phyloP scores from a whole-genome alignment of 2,113 vertebrate genomes.

The Dromaius novaehollandiae region DNA sequence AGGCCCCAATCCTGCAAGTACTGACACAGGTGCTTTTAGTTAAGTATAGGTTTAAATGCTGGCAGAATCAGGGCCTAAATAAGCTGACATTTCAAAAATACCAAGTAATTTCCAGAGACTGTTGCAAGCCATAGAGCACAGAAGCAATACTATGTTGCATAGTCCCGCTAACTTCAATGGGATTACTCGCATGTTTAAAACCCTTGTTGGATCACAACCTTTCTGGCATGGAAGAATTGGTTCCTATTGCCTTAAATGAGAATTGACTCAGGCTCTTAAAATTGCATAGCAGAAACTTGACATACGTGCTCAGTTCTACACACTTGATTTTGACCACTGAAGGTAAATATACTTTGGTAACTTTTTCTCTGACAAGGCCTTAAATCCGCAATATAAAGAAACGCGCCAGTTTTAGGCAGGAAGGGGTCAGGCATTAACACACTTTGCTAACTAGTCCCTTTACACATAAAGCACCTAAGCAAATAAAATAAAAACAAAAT shows the following conservation, averaged over 20 bases:
- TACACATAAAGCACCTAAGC: neutral
- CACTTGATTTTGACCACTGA: neutral
- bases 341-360: neutral
- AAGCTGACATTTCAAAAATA: neutral
- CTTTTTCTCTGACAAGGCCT: neutral
- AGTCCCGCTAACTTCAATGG: neutral
- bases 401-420: neutral
- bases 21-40: neutral
- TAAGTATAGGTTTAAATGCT: neutral
- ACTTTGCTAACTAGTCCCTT: neutral
- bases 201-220: neutral
- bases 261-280: neutral
- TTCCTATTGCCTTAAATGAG: neutral
- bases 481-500: neutral
- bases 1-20: neutral
- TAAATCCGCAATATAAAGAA: neutral
- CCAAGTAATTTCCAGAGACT: neutral
- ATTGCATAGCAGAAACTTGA: neutral
- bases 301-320: rapidly evolving
- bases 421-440: neutral
- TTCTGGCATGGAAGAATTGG: neutral
- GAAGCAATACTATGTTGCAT: neutral
- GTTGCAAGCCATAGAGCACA: neutral
- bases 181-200: neutral
- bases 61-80: neutral